Evolutionary conservation across 92 coral and sea anemone genomes (phyloP), one percentile per base, ranked within the genome.

Genomic region (Hydrozoanthus gracilis): DNA sequence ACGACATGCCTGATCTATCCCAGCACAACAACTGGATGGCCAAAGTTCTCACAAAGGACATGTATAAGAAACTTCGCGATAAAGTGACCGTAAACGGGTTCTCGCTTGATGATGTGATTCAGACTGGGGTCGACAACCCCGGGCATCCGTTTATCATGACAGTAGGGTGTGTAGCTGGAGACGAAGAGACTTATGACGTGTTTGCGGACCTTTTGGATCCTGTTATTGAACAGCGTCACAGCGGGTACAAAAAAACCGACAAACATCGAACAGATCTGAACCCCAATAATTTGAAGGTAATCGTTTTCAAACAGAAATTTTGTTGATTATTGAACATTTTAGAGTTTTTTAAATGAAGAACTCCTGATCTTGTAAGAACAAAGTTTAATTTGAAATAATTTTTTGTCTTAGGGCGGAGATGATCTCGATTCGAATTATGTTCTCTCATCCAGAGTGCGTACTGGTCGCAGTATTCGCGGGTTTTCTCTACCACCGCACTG

Each of bases 61-160:
- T 96, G 9, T 96, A 96, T 77, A 88, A 61, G 52, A 94, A 91
- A 12, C 89, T 96, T 68, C 86, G 98, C 16, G 93, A 93, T 87
- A 93, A 93, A 78, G 94, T 88, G 70, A 96, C 98, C 3, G 93
- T 92, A 86, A 96, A 94, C 74, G 99, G 99, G 0, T 96, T 87
- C 80, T 95, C 99, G 48, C 51, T 96, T 79, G 99, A 96, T 76
- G 94, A 95, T 60, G 82, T 91, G 17, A 96, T 96, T 68, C 99
- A 96, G 56, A 96, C 99, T 3, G 99, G 99, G 48, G 99, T 96
- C 9, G 99, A 96, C 79, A 96, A 94, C 18, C 99, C 99, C 52
- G 99, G 98, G 4, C 99, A 96, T 66, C 99, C 99, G 0, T 96
- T 94, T 76, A 94, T 96, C 72, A 96, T 96, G 99, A 96, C 99